Base-by-base conservation (phyloP, 2,888 invertebrate genomes). In the Synanthedon tipuliformis region DNA sequence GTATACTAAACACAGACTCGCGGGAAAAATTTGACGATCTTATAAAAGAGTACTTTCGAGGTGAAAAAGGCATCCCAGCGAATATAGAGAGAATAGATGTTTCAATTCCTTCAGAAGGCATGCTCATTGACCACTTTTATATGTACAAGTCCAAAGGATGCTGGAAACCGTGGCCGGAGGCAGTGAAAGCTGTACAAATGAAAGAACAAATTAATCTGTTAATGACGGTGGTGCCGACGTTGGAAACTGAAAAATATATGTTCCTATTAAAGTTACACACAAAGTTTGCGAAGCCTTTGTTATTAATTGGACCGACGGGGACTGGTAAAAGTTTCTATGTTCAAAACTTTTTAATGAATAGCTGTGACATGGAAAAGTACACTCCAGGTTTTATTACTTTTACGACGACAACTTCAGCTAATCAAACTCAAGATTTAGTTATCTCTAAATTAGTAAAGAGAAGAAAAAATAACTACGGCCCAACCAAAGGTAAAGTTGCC, bases 131-230 rank as follows among this genome's bases (percentile, higher is more conserved):
- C 73, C 94, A 94, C 75, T 90, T 90, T 63, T 98, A 94, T 69
- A 89, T 93, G 73, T 94, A 90, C 68, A 94, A 93, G 75, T 91
- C 92, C 48, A 93, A 95, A 73, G 97, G 97, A 0, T 89, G 89
- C 51, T 98, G 97, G 97, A 94, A 94, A 68, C 91, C 91, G 52
- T 97, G 95, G 93, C 91, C 91, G 1, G 97, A 97, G 54, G 71
- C 92, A 51, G 91, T 94, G 0, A 90, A 89, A 66, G 69, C 77
- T 41, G 73, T 82, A 40, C 79, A 80, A 60, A 66, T 88, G 4
- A 88, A 84, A 57, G 91, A 92, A 62, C 89, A 90, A 57, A 86
- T 89, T 34, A 92, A 92, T 70, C 86, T 93, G 55, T 80, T 90
- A n/a, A 91, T 92, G 73, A 90, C 93, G 52, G 88, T 96, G 48